These are phyloP conservation scores for Plusia festucae DNA, from an alignment of 2,888 invertebrate species.

Conservation along the genomic window DNA sequence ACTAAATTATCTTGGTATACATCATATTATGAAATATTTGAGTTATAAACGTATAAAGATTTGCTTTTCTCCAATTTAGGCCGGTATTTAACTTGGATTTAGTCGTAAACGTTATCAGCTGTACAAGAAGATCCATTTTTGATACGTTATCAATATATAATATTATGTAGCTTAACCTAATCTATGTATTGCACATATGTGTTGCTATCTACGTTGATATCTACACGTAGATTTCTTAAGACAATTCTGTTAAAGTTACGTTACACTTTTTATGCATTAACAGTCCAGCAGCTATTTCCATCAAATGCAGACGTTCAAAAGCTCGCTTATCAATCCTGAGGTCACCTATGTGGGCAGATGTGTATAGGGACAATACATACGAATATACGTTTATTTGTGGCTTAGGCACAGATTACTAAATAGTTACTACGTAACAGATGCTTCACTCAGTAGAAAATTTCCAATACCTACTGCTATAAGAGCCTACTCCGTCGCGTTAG, in stretches of 20 bases:
- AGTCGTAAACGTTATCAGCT: slow-evolving; percentile 4
- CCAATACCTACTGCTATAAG: no score
- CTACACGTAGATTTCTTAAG: not conserved
- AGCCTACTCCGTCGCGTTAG: no score
- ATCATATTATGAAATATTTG: not conserved
- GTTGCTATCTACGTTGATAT: not conserved
- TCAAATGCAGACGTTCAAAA: no score
- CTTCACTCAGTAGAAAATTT: no score
- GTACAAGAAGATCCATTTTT: slow-evolving; percentile 2
- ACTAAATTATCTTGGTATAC: no score
- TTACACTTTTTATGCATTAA: no score
- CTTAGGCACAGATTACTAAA: no score
- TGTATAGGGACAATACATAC: not conserved
- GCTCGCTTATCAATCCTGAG: no score
- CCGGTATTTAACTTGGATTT: slow-evolving; percentile 4
- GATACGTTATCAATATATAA: not conserved
- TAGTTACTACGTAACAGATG: no score
- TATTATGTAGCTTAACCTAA: slow-evolving; percentile 1
- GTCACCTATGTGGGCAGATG: no score
- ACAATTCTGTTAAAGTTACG: not conserved
- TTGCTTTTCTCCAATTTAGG: not conserved
- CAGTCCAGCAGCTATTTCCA: no score
- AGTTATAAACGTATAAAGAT: not conserved
- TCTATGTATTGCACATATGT: not conserved
- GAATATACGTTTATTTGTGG: not conserved